Evolutionary conservation across 2,797 vertebrate genomes (phyloP).

Genomic region (Bradypodion ventrale): DNA sequence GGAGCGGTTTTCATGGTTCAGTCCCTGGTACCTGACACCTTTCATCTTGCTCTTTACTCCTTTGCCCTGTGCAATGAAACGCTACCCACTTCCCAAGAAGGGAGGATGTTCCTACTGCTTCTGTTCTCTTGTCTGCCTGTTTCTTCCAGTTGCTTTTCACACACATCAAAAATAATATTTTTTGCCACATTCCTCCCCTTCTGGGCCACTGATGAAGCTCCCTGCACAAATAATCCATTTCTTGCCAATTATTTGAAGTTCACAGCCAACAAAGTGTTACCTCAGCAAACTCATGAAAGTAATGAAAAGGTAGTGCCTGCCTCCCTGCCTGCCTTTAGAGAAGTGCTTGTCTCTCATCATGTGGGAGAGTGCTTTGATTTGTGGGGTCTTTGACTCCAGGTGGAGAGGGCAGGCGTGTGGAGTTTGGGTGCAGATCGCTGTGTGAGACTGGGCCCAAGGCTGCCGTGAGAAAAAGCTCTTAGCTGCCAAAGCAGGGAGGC

Average conservation of each 20-base stretch:
- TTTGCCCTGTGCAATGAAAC: no score
- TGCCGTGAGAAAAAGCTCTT: background rate
- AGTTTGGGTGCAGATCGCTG: background rate
- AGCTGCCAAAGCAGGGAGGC: conserved; percentile 11
- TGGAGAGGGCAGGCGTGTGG: background rate
- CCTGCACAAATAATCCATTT: background rate
- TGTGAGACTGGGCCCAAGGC: background rate
- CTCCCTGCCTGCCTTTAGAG: background rate
- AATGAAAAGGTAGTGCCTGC: background rate
- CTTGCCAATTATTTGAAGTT: background rate
- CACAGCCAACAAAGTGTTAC: background rate
- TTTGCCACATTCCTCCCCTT: background rate
- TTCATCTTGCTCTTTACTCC: no score
- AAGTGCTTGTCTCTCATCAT: conserved; percentile 6
- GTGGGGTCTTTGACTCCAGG: conserved; percentile 10
- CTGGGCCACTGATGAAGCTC: background rate
- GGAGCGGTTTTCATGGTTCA: no score
- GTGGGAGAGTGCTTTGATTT: conserved; percentile 20
- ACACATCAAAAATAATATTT: background rate
- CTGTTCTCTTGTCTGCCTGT: no score
- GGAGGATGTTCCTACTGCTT: no score
- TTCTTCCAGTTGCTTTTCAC: no score
- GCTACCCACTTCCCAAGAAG: background rate
- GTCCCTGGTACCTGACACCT: no score
- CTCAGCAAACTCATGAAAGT: background rate